Base-by-base conservation (phyloP, 2,113 vertebrate genomes). In the Smithornis capensis region DNA sequence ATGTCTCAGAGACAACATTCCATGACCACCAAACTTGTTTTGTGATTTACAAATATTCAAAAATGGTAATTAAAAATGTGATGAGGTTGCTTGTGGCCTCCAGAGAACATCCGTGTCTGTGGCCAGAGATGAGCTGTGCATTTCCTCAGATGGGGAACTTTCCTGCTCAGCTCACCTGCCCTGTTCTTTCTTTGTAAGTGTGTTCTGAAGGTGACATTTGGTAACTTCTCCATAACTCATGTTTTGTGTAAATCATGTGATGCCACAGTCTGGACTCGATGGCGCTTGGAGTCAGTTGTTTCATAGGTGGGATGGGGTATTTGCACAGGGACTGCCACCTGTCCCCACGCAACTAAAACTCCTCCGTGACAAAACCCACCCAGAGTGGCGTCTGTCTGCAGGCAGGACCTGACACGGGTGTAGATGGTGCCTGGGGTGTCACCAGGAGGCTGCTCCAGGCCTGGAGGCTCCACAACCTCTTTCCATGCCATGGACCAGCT, bases 191-290 rank as follows among this genome's bases (percentile, higher is more conserved):
- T 78, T 35, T 53, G 1, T 18, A 45, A 27, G 18, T 31, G 18
- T 19, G 6, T 14, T 2, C 4, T 31, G 62, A 40, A 73, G 40
- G 40, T 53, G n/a, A 42, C 9, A 11, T 49, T 55, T 27, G 53
- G 12, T 63, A 45, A 45, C 40, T 69, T 69, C 70, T 49, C 81
- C 14, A 2, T 49, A 40, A 68, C 19, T 89, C 6, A 1, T 9
- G 1, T 0, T 45, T 40, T 2, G 1, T 16, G 29, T 52, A 15
- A 31, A 40, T 52, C 2, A 0, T 23, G 19, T 1, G 2, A n/a
- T 38, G 6, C 14, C 38, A 28, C 0, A 0, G 37, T 9, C 42
- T 56, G 86, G 42, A 40, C 35, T 38, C 0, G 0, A 4, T 49
- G 50, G 40, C 19, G 2, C 6, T 2, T 2, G 45, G 53, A 33